Evolutionary conservation across 1,140 invertebrate genomes (phyloP).

Genomic region (Orius laevigatus): DNA sequence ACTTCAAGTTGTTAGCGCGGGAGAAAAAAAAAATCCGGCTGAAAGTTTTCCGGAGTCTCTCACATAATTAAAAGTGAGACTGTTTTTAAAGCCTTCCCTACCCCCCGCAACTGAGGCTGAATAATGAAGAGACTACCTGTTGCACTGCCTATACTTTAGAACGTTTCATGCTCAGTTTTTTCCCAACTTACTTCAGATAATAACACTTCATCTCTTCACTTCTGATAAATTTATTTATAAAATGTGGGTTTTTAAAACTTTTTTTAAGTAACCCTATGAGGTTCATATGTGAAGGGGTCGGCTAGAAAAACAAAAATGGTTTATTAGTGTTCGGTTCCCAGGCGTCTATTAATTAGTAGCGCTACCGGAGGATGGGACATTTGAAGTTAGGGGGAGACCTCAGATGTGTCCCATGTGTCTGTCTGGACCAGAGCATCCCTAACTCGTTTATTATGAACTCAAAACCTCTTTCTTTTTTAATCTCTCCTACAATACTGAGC

Average conservation of each 20-base stretch:
- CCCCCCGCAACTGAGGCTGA: not conserved
- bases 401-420: too few species aligned
- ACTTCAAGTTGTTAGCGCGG: too few species aligned
- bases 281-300: not conserved
- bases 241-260: not conserved
- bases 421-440: too few species aligned
- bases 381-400: too few species aligned
- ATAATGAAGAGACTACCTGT: conserved; percentile 8
- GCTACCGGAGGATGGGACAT: not conserved
- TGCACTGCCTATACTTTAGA: not conserved
- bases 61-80: conserved; percentile 7
- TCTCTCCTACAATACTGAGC: not conserved
- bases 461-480: too few species aligned
- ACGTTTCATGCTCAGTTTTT: not conserved
- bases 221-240: not conserved
- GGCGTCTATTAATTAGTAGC: not conserved
- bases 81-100: conserved; percentile 1
- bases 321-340: not conserved
- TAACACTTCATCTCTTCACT: not conserved
- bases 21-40: too few species aligned
- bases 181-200: not conserved
- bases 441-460: too few species aligned
- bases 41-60: too few species aligned
- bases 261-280: not conserved
- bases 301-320: not conserved